phyloP scores from a whole-genome alignment of 2,113 vertebrate species.

The Martes martes region DNA sequence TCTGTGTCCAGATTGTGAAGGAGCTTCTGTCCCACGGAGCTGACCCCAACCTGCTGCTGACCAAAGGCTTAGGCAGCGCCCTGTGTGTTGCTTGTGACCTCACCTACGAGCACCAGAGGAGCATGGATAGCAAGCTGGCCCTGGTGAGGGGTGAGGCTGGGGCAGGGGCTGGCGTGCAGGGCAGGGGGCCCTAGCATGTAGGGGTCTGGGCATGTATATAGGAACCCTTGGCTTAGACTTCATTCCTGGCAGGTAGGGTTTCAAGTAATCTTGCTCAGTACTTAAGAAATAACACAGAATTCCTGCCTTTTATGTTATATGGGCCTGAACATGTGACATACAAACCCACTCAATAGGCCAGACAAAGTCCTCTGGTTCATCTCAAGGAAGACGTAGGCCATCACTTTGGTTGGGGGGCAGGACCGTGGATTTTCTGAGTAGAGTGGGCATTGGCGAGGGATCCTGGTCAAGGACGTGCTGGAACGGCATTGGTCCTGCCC shows the following conservation, averaged over 20 bases:
- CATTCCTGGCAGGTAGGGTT: rapidly evolving
- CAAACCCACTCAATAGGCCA: background rate
- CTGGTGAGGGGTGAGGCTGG: slow-evolving; percentile 77
- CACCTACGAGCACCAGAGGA: slow-evolving; percentile 76
- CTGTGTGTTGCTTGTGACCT: slow-evolving; percentile 85
- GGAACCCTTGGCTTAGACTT: too few relatives aligned
- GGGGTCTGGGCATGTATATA: background rate
- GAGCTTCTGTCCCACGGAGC: slow-evolving; percentile 86
- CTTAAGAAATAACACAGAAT: background rate
- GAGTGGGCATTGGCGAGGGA: too few relatives aligned
- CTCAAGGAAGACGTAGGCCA: background rate
- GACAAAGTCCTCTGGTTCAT: background rate
- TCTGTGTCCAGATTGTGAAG: slow-evolving; percentile 82
- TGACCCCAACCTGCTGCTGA: slow-evolving; percentile 86
- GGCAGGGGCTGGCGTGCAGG: background rate
- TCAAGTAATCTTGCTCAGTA: too few relatives aligned
- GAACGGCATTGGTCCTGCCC: background rate
- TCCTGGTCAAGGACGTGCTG: background rate
- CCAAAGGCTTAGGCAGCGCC: slow-evolving; percentile 82
- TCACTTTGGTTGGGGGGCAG: background rate
- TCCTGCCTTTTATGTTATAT: background rate
- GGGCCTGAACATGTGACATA: background rate
- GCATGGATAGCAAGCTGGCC: slow-evolving; percentile 68
- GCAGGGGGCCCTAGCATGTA: rapidly evolving
- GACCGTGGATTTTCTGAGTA: background rate